Conservation (phyloP, 2,797 vertebrate genomes). For the Gallinago nigripennis region DNA sequence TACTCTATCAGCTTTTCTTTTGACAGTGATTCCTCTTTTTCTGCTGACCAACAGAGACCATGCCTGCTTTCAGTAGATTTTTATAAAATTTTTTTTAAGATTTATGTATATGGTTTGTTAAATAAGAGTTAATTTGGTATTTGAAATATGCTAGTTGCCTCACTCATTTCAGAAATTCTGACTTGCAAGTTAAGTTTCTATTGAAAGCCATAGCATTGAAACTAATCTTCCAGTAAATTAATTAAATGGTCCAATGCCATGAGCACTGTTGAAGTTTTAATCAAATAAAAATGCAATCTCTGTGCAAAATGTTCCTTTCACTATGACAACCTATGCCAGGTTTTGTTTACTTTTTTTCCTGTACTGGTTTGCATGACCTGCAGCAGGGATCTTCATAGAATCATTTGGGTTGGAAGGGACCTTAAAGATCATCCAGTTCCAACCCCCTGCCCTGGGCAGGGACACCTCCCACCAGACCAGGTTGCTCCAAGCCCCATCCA, state of each 20-base stretch:
- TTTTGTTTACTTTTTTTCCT: background rate
- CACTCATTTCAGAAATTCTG: slow-evolving; percentile 7
- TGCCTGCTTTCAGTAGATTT: background rate
- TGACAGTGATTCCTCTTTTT: background rate
- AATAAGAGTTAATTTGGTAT: background rate
- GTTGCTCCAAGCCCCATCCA: too few species aligned
- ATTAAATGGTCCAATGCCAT: slow-evolving; percentile 26
- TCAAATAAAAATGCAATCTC: slow-evolving; percentile 32
- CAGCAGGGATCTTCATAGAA: background rate
- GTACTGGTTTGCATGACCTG: background rate
- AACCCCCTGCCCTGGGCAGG: too few species aligned
- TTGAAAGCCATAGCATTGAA: background rate
- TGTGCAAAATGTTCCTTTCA: slow-evolving; percentile 36
- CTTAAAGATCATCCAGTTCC: too few species aligned
- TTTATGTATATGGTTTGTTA: background rate
- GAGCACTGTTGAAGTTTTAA: slow-evolving; percentile 33
- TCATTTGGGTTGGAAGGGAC: too few species aligned
- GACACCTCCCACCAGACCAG: too few species aligned
- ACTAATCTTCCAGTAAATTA: slow-evolving; percentile 48
- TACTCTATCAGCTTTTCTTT: background rate
- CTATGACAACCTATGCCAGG: background rate
- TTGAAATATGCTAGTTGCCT: background rate
- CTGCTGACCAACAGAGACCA: background rate
- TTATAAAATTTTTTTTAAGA: background rate
- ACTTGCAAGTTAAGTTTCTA: slow-evolving; percentile 11